Conservation (phyloP, 2,888 invertebrate genomes). For the Odontocerum albicorne region DNA sequence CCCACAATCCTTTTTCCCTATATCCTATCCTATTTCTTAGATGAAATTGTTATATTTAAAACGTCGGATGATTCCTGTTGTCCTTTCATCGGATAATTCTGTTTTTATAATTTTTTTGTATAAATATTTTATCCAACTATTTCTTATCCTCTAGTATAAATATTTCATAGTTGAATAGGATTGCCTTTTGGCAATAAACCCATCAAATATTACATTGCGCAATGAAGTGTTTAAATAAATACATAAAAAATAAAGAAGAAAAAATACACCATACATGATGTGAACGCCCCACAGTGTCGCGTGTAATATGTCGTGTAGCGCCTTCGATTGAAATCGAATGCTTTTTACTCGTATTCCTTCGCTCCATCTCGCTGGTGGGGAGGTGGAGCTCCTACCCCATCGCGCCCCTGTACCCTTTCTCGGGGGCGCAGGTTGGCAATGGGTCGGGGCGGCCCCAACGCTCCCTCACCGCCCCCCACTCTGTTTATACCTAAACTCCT, state of each 20-base stretch:
- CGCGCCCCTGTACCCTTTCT: neutral
- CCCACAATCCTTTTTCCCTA: too few species aligned
- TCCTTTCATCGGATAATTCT: too few species aligned
- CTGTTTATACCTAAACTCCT: slow-evolving; percentile 24
- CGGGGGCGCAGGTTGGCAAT: slow-evolving; percentile 6
- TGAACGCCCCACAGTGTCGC: slow-evolving; percentile 16
- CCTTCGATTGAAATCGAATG: slow-evolving; percentile 38
- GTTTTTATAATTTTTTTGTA: too few species aligned
- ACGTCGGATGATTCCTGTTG: too few species aligned
- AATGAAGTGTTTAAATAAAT: neutral
- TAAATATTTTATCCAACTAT: too few species aligned
- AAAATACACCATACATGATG: neutral
- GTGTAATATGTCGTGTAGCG: slow-evolving; percentile 36
- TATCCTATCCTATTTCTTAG: too few species aligned
- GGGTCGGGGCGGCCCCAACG: slow-evolving; percentile 20
- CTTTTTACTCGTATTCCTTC: slow-evolving; percentile 38
- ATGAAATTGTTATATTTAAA: too few species aligned
- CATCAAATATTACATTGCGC: too few species aligned
- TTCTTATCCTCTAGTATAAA: too few species aligned
- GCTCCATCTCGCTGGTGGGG: slow-evolving; percentile 27
- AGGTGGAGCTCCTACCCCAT: slow-evolving; percentile 11
- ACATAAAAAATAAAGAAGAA: neutral
- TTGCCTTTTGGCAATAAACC: too few species aligned
- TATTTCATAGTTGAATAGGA: too few species aligned
- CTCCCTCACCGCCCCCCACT: slow-evolving; percentile 28